A percentile compares a stretch with the other conserved stretches of the same genome.
phyloP scores from a whole-genome alignment of 2,888 invertebrate genomes.

The Nomada lathburiana region DNA sequence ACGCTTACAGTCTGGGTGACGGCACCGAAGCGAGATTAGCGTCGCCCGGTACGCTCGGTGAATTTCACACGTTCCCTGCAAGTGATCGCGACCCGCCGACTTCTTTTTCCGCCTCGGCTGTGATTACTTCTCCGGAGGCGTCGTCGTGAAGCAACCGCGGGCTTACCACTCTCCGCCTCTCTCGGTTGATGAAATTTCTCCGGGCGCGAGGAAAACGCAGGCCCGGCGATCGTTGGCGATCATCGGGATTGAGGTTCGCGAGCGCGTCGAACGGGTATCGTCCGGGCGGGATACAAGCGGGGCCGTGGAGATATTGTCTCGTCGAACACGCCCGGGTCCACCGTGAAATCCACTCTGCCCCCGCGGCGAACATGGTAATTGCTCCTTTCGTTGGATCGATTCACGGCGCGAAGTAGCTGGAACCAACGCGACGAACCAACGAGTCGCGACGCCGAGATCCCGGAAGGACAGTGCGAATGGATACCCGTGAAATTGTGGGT shows the following conservation, averaged over 20 bases:
- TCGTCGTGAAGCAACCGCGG: no score
- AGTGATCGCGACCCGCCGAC: not conserved
- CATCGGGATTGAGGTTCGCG: no score
- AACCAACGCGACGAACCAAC: conserved; percentile 44
- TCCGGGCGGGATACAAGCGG: no score
- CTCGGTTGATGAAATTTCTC: no score
- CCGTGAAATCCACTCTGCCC: not conserved
- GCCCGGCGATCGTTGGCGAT: no score
- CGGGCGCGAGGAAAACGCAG: no score
- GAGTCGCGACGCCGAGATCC: conserved; percentile 60
- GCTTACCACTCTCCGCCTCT: no score
- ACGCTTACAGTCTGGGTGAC: conserved; percentile 65
- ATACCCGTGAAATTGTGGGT: conserved; percentile 69
- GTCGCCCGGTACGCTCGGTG: conserved; percentile 5
- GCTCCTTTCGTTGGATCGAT: conserved; percentile 16
- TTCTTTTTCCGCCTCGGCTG: not conserved
- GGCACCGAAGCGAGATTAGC: conserved; percentile 60
- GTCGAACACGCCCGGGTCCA: no score
- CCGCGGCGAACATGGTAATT: not conserved
- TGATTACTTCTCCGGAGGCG: not conserved
- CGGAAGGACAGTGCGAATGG: conserved; percentile 60
- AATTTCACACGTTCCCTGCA: not conserved
- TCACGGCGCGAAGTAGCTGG: not conserved
- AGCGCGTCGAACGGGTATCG: no score
- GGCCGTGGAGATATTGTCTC: no score